Conservation (phyloP, 37 sponge, comb jelly and placozoan species). For the Cliona cf. orientalis region DNA sequence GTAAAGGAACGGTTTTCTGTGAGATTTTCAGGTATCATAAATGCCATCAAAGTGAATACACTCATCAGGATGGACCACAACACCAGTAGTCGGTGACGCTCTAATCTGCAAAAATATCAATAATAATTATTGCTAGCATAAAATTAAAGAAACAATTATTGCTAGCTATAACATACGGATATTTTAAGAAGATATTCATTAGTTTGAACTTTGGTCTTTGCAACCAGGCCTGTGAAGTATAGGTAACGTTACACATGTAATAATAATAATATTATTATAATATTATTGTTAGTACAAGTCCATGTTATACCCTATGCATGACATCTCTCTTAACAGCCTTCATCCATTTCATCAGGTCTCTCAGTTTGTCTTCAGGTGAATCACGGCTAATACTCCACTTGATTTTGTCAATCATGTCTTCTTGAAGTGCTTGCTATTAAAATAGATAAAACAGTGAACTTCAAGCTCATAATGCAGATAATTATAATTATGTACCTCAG, state of each 20-base stretch:
- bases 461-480: no score
- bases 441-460: neutral
- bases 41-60: constrained; percentile 43
- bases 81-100: constrained; percentile 17
- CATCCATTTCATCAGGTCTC: constrained; percentile 80
- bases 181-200: neutral
- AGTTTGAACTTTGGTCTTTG: neutral
- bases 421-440: neutral
- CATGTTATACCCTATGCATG: constrained; percentile 44
- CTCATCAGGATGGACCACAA: constrained; percentile 49
- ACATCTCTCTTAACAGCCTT: constrained; percentile 64
- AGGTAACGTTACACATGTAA: neutral
- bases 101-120: neutral
- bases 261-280: neutral
- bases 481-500: no score
- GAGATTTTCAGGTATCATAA: constrained; percentile 23
- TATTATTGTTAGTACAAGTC: neutral
- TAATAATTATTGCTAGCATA: neutral
- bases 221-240: no score
- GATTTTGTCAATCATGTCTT: constrained; percentile 17
- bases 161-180: neutral
- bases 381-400: constrained; percentile 81
- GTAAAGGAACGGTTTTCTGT: no score
- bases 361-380: constrained; percentile 78
- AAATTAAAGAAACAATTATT: no score